Evolutionary conservation across 2,113 vertebrate genomes (phyloP), one percentile per base, ranked within the genome.

Genomic region (Cyprinodon variegatus): DNA sequence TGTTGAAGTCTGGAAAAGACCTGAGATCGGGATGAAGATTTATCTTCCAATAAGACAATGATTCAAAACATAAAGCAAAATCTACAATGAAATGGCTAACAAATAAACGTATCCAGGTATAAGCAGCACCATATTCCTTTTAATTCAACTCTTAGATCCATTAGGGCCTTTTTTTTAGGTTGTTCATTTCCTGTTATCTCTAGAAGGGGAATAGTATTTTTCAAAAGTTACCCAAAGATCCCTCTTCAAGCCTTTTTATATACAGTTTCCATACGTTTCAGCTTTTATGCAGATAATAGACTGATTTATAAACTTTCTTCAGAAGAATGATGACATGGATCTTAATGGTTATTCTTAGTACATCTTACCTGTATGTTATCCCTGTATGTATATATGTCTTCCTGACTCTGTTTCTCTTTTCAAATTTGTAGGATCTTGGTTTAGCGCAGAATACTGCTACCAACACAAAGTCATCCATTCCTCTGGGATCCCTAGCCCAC

Each of bases 371-470:
- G 20, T 57, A 8, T 57, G 17, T 57, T 8, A 57, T 20, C 14
- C 7, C n/a, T 57, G 50, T n/a, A 57, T 57, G 29, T 29, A 29
- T 29, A 29, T 29, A 29, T 29, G n/a, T 57, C 10, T 67, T 62
- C 37, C 63, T 38, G 22, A 53, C 12, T 76, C 29, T 41, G n/a
- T 59, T 0, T 14, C 15, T 43, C 40, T 53, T 4, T 70, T 65
- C n/a, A 11, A 41, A 39, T 67, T 9, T 38, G 29, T 48, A 99
- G 98, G 98, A 99, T 93, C 95, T 99, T 61, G 97, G 98, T 80
- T 94, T 99, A 88, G 98, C 97, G 67, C 98, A 99, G 90, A 95
- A 96, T 92, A 95, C 97, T 46, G 98, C 98, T 65, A 99, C 96
- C 81, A 96, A 93, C 91, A 98, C 98, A 0, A 98, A 96, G 94